A percentile compares a stretch with the other conserved stretches of the same genome.
Conservation (phyloP, 2,113 vertebrate species). For the Scytalopus superciliaris region DNA sequence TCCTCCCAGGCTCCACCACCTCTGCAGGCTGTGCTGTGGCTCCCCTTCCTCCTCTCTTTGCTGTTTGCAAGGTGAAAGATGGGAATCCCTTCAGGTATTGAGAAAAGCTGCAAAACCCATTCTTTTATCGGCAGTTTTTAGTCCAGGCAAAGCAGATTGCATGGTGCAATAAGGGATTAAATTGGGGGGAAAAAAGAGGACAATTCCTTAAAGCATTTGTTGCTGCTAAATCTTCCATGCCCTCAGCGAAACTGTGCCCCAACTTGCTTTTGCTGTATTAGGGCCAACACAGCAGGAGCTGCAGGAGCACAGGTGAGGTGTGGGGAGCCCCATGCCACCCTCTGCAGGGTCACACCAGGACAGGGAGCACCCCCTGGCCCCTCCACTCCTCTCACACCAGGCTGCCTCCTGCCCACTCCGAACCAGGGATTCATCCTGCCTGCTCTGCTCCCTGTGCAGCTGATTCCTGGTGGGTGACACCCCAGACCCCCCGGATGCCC, state of each 20-base stretch:
- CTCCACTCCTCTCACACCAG: background rate
- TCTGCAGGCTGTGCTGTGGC: background rate
- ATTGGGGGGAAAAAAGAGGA: background rate
- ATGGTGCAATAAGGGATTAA: background rate
- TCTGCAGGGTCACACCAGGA: background rate
- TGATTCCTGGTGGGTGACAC: background rate
- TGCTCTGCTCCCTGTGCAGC: background rate
- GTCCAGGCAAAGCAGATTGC: background rate
- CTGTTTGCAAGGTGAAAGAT: background rate
- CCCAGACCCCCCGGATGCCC: accelerated
- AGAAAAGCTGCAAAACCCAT: background rate
- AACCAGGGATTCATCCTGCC: background rate
- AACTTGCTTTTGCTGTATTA: accelerated
- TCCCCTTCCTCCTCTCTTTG: background rate
- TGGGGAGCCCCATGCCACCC: background rate
- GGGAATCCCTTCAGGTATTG: accelerated
- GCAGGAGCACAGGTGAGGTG: background rate
- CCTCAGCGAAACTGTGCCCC: background rate
- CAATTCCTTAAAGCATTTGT: background rate
- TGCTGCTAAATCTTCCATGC: background rate
- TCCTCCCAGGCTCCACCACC: background rate
- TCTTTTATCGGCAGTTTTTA: background rate
- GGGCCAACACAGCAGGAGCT: accelerated
- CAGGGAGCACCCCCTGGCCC: background rate
- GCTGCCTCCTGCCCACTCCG: background rate